Conservation (phyloP, 2,888 invertebrate species). For the Phoenoteleia sp. region DNA sequence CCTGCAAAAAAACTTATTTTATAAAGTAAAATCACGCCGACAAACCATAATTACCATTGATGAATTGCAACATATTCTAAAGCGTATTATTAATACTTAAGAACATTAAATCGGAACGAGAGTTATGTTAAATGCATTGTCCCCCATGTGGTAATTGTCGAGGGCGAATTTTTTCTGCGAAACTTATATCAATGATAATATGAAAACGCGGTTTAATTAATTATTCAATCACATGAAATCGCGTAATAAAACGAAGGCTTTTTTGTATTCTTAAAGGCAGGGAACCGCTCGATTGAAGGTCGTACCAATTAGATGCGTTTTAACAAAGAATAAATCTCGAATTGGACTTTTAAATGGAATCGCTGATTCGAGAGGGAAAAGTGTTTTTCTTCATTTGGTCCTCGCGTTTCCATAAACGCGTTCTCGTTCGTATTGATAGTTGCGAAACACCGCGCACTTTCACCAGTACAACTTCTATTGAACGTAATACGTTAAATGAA, state of each 20-base stretch:
- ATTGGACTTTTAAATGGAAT: slow-evolving; percentile 23
- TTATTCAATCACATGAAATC: slow-evolving; percentile 7
- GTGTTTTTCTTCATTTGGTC: slow-evolving; percentile 25
- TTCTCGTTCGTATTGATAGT: slow-evolving; percentile 35
- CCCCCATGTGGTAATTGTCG: background rate
- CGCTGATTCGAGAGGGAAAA: slow-evolving; percentile 6
- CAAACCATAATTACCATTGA: slow-evolving; percentile 39
- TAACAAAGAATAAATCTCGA: slow-evolving; percentile 11
- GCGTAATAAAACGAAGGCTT: background rate
- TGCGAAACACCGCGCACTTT: slow-evolving; percentile 59
- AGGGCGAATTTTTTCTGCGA: background rate
- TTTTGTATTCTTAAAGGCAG: slow-evolving; percentile 3
- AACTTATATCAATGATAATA: background rate
- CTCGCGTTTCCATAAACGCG: slow-evolving; percentile 35
- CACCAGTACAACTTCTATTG: slow-evolving; percentile 54
- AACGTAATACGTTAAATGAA: slow-evolving; percentile 58
- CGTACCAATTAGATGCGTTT: slow-evolving; percentile 41
- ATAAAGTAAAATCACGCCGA: slow-evolving; percentile 48
- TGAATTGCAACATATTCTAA: slow-evolving; percentile 48
- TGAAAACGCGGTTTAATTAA: slow-evolving; percentile 26
- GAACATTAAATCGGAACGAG: slow-evolving; percentile 7
- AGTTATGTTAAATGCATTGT: slow-evolving; percentile 3
- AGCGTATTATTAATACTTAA: slow-evolving; percentile 30
- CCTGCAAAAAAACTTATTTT: slow-evolving; percentile 46
- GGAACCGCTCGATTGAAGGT: background rate